phyloP scores from a whole-genome alignment of 2,888 invertebrate species.

The Dryococelus australis region DNA sequence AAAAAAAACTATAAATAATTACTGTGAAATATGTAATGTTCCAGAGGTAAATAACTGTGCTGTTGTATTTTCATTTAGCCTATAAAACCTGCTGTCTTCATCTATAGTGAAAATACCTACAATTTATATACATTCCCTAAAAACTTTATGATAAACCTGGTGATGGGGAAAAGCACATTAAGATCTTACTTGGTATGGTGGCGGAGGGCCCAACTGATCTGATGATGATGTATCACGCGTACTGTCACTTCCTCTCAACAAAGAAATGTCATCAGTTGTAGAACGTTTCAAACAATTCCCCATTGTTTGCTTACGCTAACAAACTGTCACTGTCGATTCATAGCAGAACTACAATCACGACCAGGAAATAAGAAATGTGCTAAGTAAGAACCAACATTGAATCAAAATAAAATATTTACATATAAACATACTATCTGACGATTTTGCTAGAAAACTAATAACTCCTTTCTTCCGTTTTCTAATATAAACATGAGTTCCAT shows the following conservation, averaged over 20 bases:
- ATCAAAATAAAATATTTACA: neutral
- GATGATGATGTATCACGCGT: constrained; percentile 63
- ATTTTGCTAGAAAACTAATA: neutral
- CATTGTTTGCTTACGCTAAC: constrained; percentile 58
- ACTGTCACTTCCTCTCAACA: constrained; percentile 66
- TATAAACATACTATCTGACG: neutral
- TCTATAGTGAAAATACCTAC: too few relatives aligned
- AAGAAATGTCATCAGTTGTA: constrained; percentile 69
- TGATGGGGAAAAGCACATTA: neutral
- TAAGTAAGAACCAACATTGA: neutral
- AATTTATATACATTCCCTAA: neutral
- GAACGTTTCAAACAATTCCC: constrained; percentile 76
- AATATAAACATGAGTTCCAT: neutral
- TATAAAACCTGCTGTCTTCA: too few relatives aligned
- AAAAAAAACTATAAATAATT: too few relatives aligned
- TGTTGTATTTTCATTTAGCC: too few relatives aligned
- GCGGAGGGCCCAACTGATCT: constrained; percentile 66
- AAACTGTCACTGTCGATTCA: neutral
- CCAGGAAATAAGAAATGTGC: neutral
- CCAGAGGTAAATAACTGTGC: too few relatives aligned
- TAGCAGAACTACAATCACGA: neutral
- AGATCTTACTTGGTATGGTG: constrained; percentile 63
- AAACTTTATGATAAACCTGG: neutral
- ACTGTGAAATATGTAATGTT: too few relatives aligned
- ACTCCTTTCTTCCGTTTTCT: neutral